Conservation (phyloP, 2,113 vertebrate species). For the Eulemur rufifrons region DNA sequence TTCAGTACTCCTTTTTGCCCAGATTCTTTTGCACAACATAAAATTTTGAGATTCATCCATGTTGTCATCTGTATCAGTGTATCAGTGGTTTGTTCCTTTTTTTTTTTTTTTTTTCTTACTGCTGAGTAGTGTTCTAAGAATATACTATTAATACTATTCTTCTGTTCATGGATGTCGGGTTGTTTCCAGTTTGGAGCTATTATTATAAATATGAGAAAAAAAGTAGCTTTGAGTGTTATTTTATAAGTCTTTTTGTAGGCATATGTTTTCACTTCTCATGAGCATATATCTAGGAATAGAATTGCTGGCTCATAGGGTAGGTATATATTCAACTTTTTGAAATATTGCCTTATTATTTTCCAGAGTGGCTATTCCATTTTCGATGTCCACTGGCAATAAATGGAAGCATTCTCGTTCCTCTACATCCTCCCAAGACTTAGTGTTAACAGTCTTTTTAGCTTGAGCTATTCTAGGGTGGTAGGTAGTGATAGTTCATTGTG, state of each 20-base stretch:
- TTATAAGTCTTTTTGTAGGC: not conserved
- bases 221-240: not conserved
- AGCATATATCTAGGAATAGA: not conserved
- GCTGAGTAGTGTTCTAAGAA: not conserved
- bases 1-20: not conserved
- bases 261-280: not conserved
- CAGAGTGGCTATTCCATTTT: not conserved
- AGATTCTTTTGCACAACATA: not conserved
- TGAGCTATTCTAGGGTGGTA: not conserved
- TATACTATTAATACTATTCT: not conserved
- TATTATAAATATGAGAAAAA: not conserved
- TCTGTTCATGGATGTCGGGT: not conserved
- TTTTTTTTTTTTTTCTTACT: not conserved
- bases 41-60: not conserved
- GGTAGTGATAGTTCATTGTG: not conserved
- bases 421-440: not conserved
- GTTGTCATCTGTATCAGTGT: not conserved
- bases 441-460: not conserved
- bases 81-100: not conserved
- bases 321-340: not conserved
- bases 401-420: not conserved
- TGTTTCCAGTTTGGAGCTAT: not conserved
- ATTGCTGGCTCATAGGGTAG: not conserved
- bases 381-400: not conserved
- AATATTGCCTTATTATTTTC: not conserved